Conservation (phyloP, 2,888 invertebrate genomes). For the Magallana nippona region DNA sequence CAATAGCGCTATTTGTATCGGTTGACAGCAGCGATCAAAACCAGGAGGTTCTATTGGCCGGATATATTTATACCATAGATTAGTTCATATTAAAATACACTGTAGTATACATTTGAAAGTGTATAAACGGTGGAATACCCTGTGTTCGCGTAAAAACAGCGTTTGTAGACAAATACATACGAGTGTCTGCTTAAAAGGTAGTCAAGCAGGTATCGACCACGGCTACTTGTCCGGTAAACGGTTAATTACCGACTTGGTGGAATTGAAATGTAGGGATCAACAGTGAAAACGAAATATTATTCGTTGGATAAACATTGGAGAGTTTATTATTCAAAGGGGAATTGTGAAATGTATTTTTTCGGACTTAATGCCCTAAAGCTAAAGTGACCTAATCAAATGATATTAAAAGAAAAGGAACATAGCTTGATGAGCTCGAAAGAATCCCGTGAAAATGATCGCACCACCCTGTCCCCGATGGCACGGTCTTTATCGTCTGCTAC, state of each 20-base stretch:
- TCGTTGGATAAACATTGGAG: neutral
- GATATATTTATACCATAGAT: constrained; percentile 1
- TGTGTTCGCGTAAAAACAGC: neutral
- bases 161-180: neutral
- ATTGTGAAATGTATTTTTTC: constrained; percentile 23
- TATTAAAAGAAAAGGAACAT: constrained; percentile 17
- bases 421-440: constrained; percentile 16
- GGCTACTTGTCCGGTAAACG: neutral
- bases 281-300: constrained; percentile 33
- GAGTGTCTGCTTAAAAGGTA: constrained; percentile 14
- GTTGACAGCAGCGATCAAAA: constrained; percentile 3
- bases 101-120: neutral
- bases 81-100: constrained; percentile 4
- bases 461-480: neutral
- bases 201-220: constrained; percentile 12
- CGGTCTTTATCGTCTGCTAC: constrained; percentile 11
- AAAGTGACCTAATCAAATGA: constrained; percentile 1
- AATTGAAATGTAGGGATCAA: neutral
- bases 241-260: constrained; percentile 8
- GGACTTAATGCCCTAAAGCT: neutral
- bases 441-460: neutral
- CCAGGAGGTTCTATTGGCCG: neutral
- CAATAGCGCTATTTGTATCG: constrained; percentile 21
- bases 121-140: neutral
- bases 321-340: neutral